These are phyloP conservation scores for Epizoanthus illoricatus DNA, from an alignment of 92 coral and sea anemone species.

Conservation along the genomic window DNA sequence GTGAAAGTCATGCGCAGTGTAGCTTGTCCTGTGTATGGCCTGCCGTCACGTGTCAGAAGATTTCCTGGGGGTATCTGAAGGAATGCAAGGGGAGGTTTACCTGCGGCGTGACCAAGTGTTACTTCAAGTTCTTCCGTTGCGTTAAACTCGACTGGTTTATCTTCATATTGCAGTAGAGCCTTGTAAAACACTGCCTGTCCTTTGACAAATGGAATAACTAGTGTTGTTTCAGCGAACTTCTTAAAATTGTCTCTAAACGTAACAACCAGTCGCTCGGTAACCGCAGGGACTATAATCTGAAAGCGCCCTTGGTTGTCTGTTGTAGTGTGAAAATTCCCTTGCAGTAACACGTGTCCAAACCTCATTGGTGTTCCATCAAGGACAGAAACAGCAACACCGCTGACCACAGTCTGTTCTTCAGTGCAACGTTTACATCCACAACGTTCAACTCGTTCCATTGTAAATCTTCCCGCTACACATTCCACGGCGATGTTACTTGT, in stretches of 20 bases:
- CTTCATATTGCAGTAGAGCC: conserved; percentile 38
- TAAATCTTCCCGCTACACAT: conserved; percentile 21
- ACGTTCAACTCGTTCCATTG: conserved; percentile 14
- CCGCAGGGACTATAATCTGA: conserved; percentile 24
- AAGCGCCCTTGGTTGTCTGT: conserved; percentile 40
- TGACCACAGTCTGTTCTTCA: conserved; percentile 2
- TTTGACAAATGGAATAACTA: conserved; percentile 28
- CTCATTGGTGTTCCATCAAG: conserved; percentile 33
- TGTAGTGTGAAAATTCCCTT: conserved; percentile 19
- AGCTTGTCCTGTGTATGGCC: conserved; percentile 43
- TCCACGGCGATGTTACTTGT: conserved; percentile 8
- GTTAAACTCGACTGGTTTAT: conserved; percentile 33
- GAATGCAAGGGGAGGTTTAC: conserved; percentile 20
- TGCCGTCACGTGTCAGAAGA: conserved; percentile 42
- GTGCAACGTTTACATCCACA: conserved; percentile 43
- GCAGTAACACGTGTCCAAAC: conserved; percentile 37
- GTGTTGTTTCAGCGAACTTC: conserved; percentile 39
- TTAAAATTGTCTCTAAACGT: conserved; percentile 41
- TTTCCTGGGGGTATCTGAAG: conserved; percentile 44
- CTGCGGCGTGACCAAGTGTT: conserved; percentile 8
- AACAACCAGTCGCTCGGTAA: conserved; percentile 36
- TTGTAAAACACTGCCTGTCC: conserved; percentile 41
- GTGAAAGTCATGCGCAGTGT: conserved; percentile 29
- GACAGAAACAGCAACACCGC: conserved; percentile 44
- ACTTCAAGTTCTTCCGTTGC: conserved; percentile 32